A percentile compares a stretch with the other conserved stretches of the same genome.
Conservation (phyloP, 2,888 invertebrate species). For the Cenopis cana region DNA sequence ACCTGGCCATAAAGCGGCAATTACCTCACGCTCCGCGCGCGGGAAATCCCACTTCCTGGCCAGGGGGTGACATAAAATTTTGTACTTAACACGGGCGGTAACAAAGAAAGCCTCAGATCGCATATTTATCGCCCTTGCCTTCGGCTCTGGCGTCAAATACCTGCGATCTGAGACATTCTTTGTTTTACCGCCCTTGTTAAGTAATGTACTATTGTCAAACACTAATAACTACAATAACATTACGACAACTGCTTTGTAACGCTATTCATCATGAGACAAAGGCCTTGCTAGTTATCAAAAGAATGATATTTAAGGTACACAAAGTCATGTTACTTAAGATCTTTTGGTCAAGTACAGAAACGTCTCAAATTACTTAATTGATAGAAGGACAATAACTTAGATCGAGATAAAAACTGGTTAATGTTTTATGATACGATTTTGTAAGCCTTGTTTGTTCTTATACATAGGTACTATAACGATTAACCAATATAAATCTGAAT, state of each 20-base stretch:
- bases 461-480: neutral
- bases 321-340: neutral
- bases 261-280: conserved; percentile 25
- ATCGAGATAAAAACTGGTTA: conserved; percentile 16
- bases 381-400: conserved; percentile 23
- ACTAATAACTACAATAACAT: conserved; percentile 12
- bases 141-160: too few species aligned
- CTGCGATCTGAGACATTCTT: too few species aligned
- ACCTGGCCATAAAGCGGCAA: too few species aligned
- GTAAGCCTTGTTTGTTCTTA: neutral
- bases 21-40: too few species aligned
- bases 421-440: neutral
- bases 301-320: neutral
- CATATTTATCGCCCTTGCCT: too few species aligned
- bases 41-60: too few species aligned
- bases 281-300: neutral
- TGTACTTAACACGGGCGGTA: too few species aligned
- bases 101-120: too few species aligned
- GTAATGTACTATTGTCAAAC: too few species aligned
- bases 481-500: too few species aligned
- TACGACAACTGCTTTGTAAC: conserved; percentile 21
- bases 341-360: neutral
- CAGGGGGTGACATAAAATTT: too few species aligned
- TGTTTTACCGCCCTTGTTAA: too few species aligned
- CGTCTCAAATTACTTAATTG: conserved; percentile 28